Conservation (phyloP, 2,888 invertebrate species). For the Vannuccia rotundouncinata region DNA sequence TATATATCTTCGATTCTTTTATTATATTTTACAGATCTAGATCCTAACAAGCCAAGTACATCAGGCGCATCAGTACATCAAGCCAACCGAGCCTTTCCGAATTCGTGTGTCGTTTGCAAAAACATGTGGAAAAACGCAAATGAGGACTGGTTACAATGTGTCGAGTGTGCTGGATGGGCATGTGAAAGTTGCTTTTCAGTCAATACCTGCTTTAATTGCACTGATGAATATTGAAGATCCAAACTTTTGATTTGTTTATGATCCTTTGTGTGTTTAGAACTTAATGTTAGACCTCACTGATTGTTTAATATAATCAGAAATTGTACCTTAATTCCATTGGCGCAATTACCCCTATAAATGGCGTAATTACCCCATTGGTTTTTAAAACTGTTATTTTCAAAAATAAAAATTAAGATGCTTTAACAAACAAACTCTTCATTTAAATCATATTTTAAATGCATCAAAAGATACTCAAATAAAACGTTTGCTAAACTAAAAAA, state of each 20-base stretch:
- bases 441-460: background rate
- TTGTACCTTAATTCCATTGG: background rate
- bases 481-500: background rate
- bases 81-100: background rate
- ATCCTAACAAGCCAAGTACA: background rate
- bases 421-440: background rate
- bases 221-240: background rate
- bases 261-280: background rate
- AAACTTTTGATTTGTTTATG: background rate
- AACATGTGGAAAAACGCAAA: background rate
- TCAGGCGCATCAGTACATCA: background rate
- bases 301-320: background rate
- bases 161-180: background rate
- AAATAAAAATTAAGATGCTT: background rate
- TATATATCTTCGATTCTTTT: slow-evolving; percentile 22
- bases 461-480: background rate
- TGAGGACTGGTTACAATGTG: background rate
- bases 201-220: background rate
- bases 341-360: background rate
- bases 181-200: background rate
- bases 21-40: slow-evolving; percentile 19
- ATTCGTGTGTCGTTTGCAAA: background rate
- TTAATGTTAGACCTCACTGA: background rate
- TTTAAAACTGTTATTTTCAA: background rate
- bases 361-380: background rate